Evolutionary conservation across 2,113 vertebrate genomes (phyloP), one percentile per base, ranked within the genome.

Genomic region (Anolis carolinensis): DNA sequence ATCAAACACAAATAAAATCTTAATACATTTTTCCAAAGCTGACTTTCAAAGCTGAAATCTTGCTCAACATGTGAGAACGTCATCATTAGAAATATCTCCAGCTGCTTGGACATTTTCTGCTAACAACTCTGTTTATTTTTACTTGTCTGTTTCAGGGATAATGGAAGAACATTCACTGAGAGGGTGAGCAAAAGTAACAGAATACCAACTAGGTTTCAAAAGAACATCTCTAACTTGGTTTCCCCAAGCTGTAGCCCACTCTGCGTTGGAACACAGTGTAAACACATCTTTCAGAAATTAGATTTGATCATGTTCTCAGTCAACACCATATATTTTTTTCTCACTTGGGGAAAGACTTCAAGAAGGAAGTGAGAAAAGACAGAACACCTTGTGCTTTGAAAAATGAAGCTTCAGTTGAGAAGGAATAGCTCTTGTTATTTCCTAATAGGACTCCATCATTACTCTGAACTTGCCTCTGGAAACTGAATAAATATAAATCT

Each of bases 41-140:
- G 50, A 89, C 81, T 44, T 44, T 87, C 39, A 44, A 44, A 89
- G 83, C 9, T 30, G 21, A 59, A 68, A 68, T 84, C 10, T 25
- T 81, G 34, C 21, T 62, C 55, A 7, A 2, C 4, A 23, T 83
- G 90, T 79, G 89, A 93, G 84, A 73, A 65, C 8, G 4, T 81
- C 1, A 1, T 75, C 87, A 36, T 86, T 89, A 36, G 14, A 82
- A 73, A 89, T 70, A 84, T 62, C 32, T 89, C 70, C 21, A 90
- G 88, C 88, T 75, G 48, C 89, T 90, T 92, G 81, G 89, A 87
- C 39, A 34, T 50, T 32, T 79, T 71, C 63, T 52, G 34, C 48
- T 83, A 83, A 83, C 3, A 55, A 50, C 30, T 89, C 67, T 2
- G 75, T 88, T 85, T 76, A 72, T 89, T 77, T 27, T 68, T 44